These are phyloP conservation scores for Polypedilum vanderplanki DNA, from an alignment of 1,140 invertebrate species.

Conservation along the genomic window DNA sequence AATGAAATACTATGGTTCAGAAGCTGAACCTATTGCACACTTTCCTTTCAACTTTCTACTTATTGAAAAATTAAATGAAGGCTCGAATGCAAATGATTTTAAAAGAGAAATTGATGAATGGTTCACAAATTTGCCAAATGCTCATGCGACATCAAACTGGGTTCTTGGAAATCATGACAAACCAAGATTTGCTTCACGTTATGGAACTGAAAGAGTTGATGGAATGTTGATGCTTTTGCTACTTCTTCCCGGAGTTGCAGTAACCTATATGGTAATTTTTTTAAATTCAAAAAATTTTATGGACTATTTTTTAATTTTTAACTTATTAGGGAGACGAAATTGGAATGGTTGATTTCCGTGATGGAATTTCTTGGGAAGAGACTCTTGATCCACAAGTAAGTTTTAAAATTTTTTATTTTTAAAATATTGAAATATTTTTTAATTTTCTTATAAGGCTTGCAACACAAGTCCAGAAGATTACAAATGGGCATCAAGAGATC, in stretches of 20 bases:
- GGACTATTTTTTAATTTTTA: too few relatives aligned
- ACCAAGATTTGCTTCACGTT: conserved; percentile 51
- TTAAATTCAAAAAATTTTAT: too few relatives aligned
- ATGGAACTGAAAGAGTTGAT: conserved; percentile 53
- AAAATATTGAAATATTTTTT: conserved; percentile 40
- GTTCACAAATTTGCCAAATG: conserved; percentile 44
- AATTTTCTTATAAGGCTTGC: conserved; percentile 39
- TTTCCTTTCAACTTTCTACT: conserved; percentile 56
- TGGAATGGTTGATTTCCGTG: conserved; percentile 56
- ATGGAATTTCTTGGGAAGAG: conserved; percentile 43
- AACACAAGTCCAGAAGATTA: conserved; percentile 46
- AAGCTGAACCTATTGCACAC: conserved; percentile 51
- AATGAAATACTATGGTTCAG: conserved; percentile 46
- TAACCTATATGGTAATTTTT: conserved; percentile 53
- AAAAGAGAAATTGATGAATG: conserved; percentile 45
- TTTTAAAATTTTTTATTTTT: conserved; percentile 34
- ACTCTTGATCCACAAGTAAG: conserved; percentile 43
- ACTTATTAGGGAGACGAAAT: conserved; percentile 58
- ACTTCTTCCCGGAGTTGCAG: conserved; percentile 61
- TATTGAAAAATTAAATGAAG: conserved; percentile 43
- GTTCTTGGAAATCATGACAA: conserved; percentile 57
- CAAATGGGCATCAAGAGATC: conserved; percentile 49
- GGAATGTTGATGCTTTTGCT: conserved; percentile 61
- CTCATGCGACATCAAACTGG: conserved; percentile 49
- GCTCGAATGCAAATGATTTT: conserved; percentile 43